Base-by-base conservation (phyloP, 2,113 vertebrate species). In the Clupea harengus region DNA sequence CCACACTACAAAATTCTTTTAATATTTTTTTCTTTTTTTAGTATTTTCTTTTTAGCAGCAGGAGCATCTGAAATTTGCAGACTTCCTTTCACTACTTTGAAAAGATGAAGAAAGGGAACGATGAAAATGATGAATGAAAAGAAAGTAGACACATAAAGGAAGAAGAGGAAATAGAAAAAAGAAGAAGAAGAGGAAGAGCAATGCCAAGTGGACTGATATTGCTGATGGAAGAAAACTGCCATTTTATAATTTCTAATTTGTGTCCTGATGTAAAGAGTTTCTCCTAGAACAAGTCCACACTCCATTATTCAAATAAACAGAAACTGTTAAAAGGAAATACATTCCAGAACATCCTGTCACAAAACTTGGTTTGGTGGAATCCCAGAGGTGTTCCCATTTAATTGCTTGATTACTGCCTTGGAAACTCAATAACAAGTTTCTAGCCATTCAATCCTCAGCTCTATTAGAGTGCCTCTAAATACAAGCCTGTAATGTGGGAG, bases 401-500 rank as follows among this genome's bases (percentile, higher is more conserved):
- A 78, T 78, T 78, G 72, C 72, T 78, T 78, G 72, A 78, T 78
- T 78, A 78, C 72, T 78, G 72, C 25, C 72, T 78, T 78, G 72
- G 72, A 78, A 78, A 39, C 72, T 78, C 72, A 78, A 78, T 78
- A 78, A 72, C 64, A 72, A 78, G 72, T 78, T 78, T 39, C 9
- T 28, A 78, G 72, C 32, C 72, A 39, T 39, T 78, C 72, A 78
- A 78, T 78, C 72, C 72, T 78, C 72, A 78, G 72, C 13, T 15
- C 32, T 78, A 39, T 78, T 78, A 78, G 3, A 78, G 72, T 39
- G 32, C 72, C 25, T 25, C 64, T 28, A 78, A 78, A 15, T 78
- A 44, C 72, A 32, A 78, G 28, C 28, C 25, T 32, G 60, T 6
- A 64, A n/a, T 64, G 20, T 64, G 22, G 20, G 60, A 64, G 60